Base-by-base conservation (phyloP, 2,888 invertebrate species). In the Drosophila incognita region DNA sequence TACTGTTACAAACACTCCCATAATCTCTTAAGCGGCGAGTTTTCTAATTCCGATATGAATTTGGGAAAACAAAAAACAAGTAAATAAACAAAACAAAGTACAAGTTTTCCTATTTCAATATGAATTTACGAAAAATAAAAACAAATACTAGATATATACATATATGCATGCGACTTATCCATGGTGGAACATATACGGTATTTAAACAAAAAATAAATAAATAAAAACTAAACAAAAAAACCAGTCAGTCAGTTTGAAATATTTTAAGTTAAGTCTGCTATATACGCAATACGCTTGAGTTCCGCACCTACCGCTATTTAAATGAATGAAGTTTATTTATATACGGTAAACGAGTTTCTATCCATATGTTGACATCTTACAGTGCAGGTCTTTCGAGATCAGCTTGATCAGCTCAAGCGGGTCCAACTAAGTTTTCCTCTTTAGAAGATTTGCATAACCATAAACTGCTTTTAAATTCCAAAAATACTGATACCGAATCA, bases 271-370 rank as follows among this genome's bases (percentile, higher is more conserved):
- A 56, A 54, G 63, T 36, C 46, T 62, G 63, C 52, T 81, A 74
- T 74, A 33, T 74, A 81, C 67, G 58, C 82, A 87, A 74, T 75
- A 64, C 75, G 61, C 10, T 69, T 73, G 60, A 87, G 82, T 84
- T 84, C 86, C 90, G 88, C 88, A 79, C 83, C 68, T 42, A 71
- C 67, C 53, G 58, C 72, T 87, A 77, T 84, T 87, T 66, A 79
- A 74, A 81, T 71, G 59, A 70, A 84, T 70, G 68, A 72, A 73
- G 72, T 81, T 77, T 69, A 83, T 81, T 83, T 72, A 67, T 78
- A 87, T 76, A 62, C 79, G 76, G 64, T 24, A 64, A 84, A 89
- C 89, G 52, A 72, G 87, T 84, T 89, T 72, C 51, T n/a, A 51
- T 24, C 40, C 40, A 60, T 75, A 60, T 74, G 74, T 69, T 75